Evolutionary conservation across 2,113 vertebrate species (phyloP), one percentile per base, ranked within the genome.

Genomic region (Mionectes macconnelli): DNA sequence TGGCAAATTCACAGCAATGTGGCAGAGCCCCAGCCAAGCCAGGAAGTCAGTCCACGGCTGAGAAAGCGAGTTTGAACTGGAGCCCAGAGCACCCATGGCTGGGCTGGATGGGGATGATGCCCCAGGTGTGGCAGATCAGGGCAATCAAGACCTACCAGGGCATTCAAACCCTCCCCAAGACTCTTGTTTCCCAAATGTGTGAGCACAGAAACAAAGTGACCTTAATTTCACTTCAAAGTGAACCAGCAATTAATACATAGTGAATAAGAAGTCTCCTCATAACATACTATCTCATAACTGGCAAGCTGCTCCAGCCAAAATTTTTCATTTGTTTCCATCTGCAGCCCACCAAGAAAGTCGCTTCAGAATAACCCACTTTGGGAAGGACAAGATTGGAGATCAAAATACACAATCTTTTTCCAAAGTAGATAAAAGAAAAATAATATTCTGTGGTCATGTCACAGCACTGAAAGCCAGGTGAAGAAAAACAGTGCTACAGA

Each of bases 1-100:
- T 3, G 3, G 9, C 1, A 35, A 20, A 12, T 0, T 15, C 37
- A 4, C 0, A 0, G 1, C 0, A 0, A 24, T 0, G 4, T 44
- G 4, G 12, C 33, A 47, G 14, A 45, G 7, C 2, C 9, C 8
- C 10, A 22, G 15, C 1, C 3, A 12, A 5, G 3, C 1, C 30
- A 45, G 19, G 6, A 7, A 1, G 4, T 2, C n/a, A 5, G 4
- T 5, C 13, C 10, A 16, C 7, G 14, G 4, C 14, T 5, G 10
- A 67, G 67, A 30, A 4, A 12, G 8, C 3, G 42, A 22, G 3
- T 17, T 23, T 45, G 13, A 39, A 6, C 2, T 28, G 25, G 14
- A 31, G 6, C 1, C 1, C 4, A 11, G 1, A 20, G 15, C 31
- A 17, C 22, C 24, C 24, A 19, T 18, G 67, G 27, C 44, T 47